Evolutionary conservation across 1,140 invertebrate genomes (phyloP).

Genomic region (Globodera ellingtonae): DNA sequence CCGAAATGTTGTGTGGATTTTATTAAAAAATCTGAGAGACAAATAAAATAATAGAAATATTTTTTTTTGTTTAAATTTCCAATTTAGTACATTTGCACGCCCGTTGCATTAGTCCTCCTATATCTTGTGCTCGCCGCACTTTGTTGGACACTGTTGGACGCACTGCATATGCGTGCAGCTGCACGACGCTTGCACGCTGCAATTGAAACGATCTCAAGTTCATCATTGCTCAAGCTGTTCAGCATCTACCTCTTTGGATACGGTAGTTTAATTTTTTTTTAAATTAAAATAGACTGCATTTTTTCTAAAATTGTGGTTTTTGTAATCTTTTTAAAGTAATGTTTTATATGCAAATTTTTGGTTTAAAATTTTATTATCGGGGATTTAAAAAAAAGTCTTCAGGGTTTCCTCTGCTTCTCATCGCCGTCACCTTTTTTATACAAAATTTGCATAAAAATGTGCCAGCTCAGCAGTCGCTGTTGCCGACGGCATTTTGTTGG

Average conservation of each 20-base stretch:
- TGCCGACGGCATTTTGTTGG: neutral
- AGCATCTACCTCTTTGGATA: slow-evolving; percentile 11
- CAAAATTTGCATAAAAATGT: neutral
- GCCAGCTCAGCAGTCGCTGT: neutral
- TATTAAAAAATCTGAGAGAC: too few species aligned
- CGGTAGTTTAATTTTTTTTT: neutral
- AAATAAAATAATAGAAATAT: neutral
- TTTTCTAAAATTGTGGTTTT: too few species aligned
- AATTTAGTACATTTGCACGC: slow-evolving; percentile 10
- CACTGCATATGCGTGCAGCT: neutral
- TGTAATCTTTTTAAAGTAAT: too few species aligned
- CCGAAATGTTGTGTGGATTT: too few species aligned
- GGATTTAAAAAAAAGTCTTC: too few species aligned
- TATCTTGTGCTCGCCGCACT: slow-evolving; percentile 20
- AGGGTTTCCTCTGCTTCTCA: slow-evolving; percentile 7
- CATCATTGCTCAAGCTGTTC: slow-evolving; percentile 7
- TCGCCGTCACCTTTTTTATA: neutral
- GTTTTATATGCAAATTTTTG: too few species aligned
- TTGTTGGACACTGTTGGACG: slow-evolving; percentile 18
- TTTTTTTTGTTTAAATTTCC: neutral
- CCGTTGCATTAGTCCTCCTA: neutral
- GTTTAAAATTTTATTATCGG: too few species aligned
- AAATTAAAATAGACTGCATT: too few species aligned
- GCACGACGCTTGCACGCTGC: neutral
- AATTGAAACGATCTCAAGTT: neutral